Evolutionary conservation across 2,113 vertebrate species (phyloP).

Genomic region (Chelonoidis abingdonii): DNA sequence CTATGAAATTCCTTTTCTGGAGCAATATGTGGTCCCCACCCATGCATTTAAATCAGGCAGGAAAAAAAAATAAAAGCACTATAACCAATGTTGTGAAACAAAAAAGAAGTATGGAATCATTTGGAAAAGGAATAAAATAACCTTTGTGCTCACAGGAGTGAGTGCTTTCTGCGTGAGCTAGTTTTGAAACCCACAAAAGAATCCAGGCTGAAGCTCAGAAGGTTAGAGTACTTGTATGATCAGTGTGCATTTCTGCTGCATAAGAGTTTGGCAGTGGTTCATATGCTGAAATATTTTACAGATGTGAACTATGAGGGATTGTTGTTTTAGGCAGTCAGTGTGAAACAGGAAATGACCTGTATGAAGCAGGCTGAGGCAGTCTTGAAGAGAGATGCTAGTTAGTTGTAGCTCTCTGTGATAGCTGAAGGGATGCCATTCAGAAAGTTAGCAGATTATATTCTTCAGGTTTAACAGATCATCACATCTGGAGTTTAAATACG

Average conservation of each 20-base stretch:
- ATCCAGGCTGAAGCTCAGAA: background rate
- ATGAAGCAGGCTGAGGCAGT: background rate
- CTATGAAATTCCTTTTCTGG: background rate
- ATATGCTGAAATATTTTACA: slow-evolving; percentile 45
- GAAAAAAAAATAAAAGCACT: background rate
- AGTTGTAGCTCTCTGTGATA: background rate
- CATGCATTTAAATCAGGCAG: background rate
- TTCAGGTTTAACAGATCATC: background rate
- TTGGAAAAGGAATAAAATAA: background rate
- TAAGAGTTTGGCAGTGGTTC: slow-evolving; percentile 20
- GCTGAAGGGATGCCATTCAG: background rate
- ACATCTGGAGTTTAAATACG: background rate
- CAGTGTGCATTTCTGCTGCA: background rate
- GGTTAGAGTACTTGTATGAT: background rate
- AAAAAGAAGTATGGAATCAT: background rate
- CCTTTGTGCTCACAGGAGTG: background rate
- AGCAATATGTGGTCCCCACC: background rate
- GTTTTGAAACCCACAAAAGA: background rate
- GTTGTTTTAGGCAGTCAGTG: slow-evolving; percentile 60
- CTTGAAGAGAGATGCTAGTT: background rate
- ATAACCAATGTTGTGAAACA: background rate
- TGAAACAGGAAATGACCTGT: slow-evolving; percentile 60
- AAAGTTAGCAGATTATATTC: background rate
- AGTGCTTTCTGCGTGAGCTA: background rate
- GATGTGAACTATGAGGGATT: slow-evolving; percentile 41